These are phyloP conservation scores for Protodeltote pygarga DNA, from an alignment of 2,888 invertebrate genomes.

Conservation along the genomic window DNA sequence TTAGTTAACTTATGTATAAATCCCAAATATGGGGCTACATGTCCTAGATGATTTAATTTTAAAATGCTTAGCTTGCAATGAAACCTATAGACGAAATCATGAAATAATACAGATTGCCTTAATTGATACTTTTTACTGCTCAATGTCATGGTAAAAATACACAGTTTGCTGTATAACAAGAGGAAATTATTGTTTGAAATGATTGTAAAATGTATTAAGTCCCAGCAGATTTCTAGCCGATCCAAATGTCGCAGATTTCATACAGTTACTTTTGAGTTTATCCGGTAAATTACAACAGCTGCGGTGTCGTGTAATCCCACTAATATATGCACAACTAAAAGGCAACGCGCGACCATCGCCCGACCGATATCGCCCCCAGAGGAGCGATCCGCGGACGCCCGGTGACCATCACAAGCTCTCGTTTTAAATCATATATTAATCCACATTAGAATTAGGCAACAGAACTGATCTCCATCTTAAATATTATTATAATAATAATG, in stretches of 20 bases:
- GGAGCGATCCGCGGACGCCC: conserved; percentile 71
- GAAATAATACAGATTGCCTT: too few species aligned
- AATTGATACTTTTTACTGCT: too few species aligned
- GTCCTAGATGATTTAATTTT: too few species aligned
- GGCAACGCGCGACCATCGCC: conserved; percentile 62
- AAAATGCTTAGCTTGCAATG: too few species aligned
- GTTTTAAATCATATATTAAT: conserved; percentile 57
- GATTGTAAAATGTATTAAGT: not conserved
- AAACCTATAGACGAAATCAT: too few species aligned
- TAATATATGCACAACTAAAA: conserved; percentile 86
- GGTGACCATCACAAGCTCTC: conserved; percentile 64
- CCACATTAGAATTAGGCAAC: conserved; percentile 26
- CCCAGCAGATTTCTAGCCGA: conserved; percentile 14
- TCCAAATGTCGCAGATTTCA: conserved; percentile 62
- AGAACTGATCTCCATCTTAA: conserved; percentile 5
- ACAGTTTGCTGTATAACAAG: too few species aligned
- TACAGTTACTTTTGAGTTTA: conserved; percentile 74
- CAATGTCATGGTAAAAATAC: too few species aligned
- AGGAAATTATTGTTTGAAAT: too few species aligned
- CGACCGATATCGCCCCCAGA: conserved; percentile 65
- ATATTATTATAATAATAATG: too few species aligned
- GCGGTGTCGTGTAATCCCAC: conserved; percentile 68
- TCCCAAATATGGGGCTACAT: too few species aligned
- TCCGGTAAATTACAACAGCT: conserved; percentile 73
- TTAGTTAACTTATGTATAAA: too few species aligned